These are phyloP conservation scores for Pollachius pollachius DNA, from an alignment of 2,113 vertebrate genomes.

Conservation along the genomic window DNA sequence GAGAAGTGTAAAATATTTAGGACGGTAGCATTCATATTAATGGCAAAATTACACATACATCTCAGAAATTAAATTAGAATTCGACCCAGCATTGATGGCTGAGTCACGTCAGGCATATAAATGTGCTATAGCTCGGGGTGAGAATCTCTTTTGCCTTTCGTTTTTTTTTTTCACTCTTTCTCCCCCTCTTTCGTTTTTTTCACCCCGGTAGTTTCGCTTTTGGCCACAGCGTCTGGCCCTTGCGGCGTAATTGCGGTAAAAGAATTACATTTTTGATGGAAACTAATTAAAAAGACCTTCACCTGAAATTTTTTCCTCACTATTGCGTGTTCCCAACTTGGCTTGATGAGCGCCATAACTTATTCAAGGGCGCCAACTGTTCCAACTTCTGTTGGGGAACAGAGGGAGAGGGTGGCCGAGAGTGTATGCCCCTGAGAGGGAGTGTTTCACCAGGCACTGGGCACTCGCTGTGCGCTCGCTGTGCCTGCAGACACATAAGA, in stretches of 20 bases:
- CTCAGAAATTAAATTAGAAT: slow-evolving; percentile 81
- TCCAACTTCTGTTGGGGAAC: slow-evolving; percentile 57
- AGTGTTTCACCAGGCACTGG: slow-evolving; percentile 34
- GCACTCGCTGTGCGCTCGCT: slow-evolving; percentile 39
- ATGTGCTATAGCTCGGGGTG: slow-evolving; percentile 77
- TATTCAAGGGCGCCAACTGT: slow-evolving; percentile 69
- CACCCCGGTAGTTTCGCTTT: slow-evolving; percentile 74
- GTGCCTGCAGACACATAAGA: slow-evolving; percentile 12
- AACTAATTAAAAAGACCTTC: slow-evolving; percentile 76
- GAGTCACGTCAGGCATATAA: slow-evolving; percentile 79
- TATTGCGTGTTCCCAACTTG: slow-evolving; percentile 60
- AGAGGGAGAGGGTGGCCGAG: slow-evolving; percentile 21
- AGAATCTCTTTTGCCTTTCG: slow-evolving; percentile 76
- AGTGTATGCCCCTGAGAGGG: slow-evolving; percentile 26
- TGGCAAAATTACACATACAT: slow-evolving; percentile 81
- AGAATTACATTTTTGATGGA: slow-evolving; percentile 80
- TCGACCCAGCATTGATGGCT: slow-evolving; percentile 76
- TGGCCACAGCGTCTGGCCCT: slow-evolving; percentile 65
- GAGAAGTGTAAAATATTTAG: slow-evolving; percentile 79
- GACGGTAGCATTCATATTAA: slow-evolving; percentile 78
- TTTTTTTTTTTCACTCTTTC: slow-evolving; percentile 50
- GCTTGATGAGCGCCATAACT: slow-evolving; percentile 54
- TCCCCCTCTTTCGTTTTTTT: slow-evolving; percentile 37
- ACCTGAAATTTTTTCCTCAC: slow-evolving; percentile 67
- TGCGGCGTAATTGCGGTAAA: slow-evolving; percentile 72